These are phyloP conservation scores for Apteryx owenii DNA, from an alignment of 2,113 vertebrate genomes.

Conservation along the genomic window DNA sequence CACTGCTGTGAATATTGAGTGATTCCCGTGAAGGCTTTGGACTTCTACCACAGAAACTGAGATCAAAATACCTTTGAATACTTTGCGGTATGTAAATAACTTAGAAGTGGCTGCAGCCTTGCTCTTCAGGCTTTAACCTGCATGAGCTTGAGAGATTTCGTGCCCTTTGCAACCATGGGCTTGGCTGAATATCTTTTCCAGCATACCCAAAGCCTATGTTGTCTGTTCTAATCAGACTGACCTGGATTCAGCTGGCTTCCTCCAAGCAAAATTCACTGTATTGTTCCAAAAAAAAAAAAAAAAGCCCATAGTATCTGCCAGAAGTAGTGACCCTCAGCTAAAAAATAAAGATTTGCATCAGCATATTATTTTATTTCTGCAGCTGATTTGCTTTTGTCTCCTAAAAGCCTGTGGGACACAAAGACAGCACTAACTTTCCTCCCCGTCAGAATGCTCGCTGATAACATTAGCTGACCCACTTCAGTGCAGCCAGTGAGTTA, in stretches of 20 bases:
- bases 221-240: constrained; percentile 56
- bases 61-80: constrained; percentile 18
- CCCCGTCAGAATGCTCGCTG: background rate
- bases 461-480: constrained; percentile 45
- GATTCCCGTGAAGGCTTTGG: background rate
- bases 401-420: constrained; percentile 47
- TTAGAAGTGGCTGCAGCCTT: background rate
- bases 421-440: constrained; percentile 21
- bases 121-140: constrained; percentile 5
- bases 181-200: constrained; percentile 16
- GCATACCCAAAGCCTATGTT: background rate
- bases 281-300: background rate
- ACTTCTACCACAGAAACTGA: background rate
- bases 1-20: constrained; percentile 5
- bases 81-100: background rate
- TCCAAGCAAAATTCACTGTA: constrained; percentile 44
- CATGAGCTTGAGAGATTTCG: background rate
- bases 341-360: background rate
- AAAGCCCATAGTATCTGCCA: background rate
- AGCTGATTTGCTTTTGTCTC: constrained; percentile 42
- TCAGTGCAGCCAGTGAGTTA: background rate
- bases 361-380: constrained; percentile 34
- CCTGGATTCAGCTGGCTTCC: constrained; percentile 51
- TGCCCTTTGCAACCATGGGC: background rate
- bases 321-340: constrained; percentile 19